Base-by-base conservation (phyloP, 2,113 vertebrate genomes). In the Toxotes jaculatrix region DNA sequence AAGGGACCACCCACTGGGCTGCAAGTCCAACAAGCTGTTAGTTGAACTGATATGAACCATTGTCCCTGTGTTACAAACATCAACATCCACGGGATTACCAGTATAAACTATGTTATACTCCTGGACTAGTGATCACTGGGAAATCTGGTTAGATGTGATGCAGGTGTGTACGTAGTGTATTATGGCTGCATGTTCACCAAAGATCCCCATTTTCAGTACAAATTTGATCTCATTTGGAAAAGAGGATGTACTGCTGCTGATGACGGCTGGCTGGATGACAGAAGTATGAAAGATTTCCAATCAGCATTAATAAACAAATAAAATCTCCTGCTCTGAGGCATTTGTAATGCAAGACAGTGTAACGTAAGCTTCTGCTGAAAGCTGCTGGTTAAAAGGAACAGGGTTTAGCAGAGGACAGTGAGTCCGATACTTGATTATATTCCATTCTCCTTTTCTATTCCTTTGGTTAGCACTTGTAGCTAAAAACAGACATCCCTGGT, bases 21-120 rank as follows among this genome's bases (percentile, higher is more conserved):
- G 90, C 90, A 91, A 88, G 79, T 91, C 88, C 86, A 84, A 84
- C 93, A 93, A 92, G 89, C 93, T 31, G 91, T 95, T 95, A 95
- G 92, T 94, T 62, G n/a, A 88, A 87, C 11, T 65, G 74, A 43
- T 53, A 64, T 65, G 64, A 84, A 76, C 51, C 23, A 83, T 16
- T 21, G 63, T 43, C 63, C 57, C 75, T 53, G 12, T 27, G 60
- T 56, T 65, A 79, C 14, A 77, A 75, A 84, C 47, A 53, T 73
- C 10, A 51, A 66, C 55, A 84, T 45, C 56, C 40, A 85, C 40
- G 43, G 43, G 53, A 63, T 19, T 17, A 60, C 36, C 14, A 2
- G 9, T 17, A 4, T 31, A 23, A 53, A 55, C 69, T 36, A 43
- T 79, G 64, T 74, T 9, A 61, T 4, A 42, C 16, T 57, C 38